These are phyloP conservation scores for Halocynthia roretzi DNA, from an alignment of 23 tunicate genomes.

Conservation along the genomic window DNA sequence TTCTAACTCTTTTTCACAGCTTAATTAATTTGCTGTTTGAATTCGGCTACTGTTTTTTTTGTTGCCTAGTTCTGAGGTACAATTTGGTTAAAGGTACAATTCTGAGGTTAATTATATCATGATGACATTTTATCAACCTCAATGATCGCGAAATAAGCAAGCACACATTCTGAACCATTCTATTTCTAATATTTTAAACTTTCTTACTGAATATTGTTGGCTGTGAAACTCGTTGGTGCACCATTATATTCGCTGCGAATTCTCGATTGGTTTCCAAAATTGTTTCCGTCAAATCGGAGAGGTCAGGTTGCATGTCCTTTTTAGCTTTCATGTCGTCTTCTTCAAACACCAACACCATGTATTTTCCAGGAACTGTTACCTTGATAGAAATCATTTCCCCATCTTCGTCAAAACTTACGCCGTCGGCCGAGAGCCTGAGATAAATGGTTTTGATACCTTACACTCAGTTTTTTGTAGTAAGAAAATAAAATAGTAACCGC, in stretches of 20 bases:
- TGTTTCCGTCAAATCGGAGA: conserved; percentile 28
- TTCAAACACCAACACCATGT: conserved; percentile 56
- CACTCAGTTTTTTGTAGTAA: too few species aligned
- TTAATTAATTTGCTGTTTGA: too few species aligned
- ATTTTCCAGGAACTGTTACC: conserved; percentile 34
- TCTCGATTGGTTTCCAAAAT: conserved; percentile 21
- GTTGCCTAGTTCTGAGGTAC: neutral
- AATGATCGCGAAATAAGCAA: too few species aligned
- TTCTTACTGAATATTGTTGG: conserved; percentile 57
- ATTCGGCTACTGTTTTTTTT: neutral
- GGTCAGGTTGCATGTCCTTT: conserved; percentile 2
- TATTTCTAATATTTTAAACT: neutral
- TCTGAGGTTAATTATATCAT: too few species aligned
- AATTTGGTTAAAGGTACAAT: too few species aligned
- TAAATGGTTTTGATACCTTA: neutral
- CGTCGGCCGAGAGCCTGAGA: conserved; percentile 7
- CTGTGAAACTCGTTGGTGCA: conserved; percentile 39
- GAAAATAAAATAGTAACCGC: too few species aligned
- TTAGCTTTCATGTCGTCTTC: neutral
- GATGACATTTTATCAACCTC: too few species aligned
- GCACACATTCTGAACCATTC: too few species aligned
- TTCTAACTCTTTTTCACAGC: neutral
- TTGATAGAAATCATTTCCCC: conserved; percentile 20
- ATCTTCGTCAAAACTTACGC: conserved; percentile 6
- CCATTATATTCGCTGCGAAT: conserved; percentile 33